A percentile compares a stretch with the other conserved stretches of the same genome.
Evolutionary conservation across 1,140 invertebrate genomes (phyloP).

Genomic region (Ladona fulva): DNA sequence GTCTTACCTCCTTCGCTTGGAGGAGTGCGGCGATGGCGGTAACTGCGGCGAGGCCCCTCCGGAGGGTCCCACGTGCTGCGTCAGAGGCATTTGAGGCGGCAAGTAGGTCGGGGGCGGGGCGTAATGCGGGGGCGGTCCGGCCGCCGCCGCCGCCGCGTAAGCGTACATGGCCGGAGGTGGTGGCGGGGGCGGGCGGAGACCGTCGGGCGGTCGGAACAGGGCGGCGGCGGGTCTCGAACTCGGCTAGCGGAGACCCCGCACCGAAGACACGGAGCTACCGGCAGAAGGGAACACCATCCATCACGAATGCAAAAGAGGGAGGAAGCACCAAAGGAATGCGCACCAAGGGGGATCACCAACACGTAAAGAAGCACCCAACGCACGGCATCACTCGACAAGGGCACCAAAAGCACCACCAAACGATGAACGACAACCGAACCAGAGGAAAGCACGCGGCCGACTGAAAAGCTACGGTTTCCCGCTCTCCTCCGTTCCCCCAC

Average conservation of each 20-base stretch:
- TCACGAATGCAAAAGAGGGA: background rate
- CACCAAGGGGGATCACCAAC: too few species aligned
- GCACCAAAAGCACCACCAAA: background rate
- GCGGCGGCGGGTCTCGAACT: background rate
- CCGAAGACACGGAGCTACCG: background rate
- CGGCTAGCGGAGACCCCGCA: background rate
- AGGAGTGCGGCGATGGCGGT: conserved; percentile 35
- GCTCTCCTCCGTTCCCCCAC: too few species aligned
- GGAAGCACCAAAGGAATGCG: too few species aligned
- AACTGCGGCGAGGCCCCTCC: conserved; percentile 28
- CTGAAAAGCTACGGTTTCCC: background rate
- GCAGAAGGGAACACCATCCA: background rate
- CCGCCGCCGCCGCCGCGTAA: conserved; percentile 42
- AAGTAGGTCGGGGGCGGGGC: conserved; percentile 40
- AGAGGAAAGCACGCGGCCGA: background rate
- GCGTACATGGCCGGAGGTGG: conserved; percentile 35
- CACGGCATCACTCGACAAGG: too few species aligned
- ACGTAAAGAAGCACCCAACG: too few species aligned
- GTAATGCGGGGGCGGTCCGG: conserved; percentile 40
- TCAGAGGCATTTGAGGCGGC: conserved; percentile 34
- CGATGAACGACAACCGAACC: background rate
- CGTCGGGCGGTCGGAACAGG: background rate
- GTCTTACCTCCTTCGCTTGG: conserved; percentile 42
- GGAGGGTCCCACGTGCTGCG: conserved; percentile 34
- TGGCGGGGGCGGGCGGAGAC: background rate